Percentiles rank a stretch among this genome's conserved stretches.
These are phyloP conservation scores for Eubucco bourcierii DNA, from an alignment of 2,113 vertebrate genomes.

Conservation along the genomic window DNA sequence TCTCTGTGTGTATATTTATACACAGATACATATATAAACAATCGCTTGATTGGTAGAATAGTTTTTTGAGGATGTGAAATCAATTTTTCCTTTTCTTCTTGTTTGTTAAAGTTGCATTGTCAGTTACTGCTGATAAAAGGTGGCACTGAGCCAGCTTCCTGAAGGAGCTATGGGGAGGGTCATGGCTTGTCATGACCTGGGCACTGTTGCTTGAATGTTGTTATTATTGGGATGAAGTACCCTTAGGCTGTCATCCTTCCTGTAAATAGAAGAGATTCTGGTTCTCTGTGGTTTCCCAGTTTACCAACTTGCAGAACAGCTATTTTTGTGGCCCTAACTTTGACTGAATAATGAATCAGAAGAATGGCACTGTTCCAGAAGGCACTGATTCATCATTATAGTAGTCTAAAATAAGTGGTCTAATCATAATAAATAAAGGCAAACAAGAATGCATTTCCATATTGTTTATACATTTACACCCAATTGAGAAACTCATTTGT, in stretches of 20 bases:
- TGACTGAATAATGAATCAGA: constrained; percentile 37
- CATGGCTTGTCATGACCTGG: constrained; percentile 86
- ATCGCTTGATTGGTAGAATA: neutral
- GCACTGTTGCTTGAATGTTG: constrained; percentile 87
- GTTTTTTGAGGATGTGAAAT: constrained; percentile 52
- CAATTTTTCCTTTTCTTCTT: constrained; percentile 49
- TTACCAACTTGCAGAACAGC: constrained; percentile 65
- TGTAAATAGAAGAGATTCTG: constrained; percentile 67
- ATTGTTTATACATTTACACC: neutral
- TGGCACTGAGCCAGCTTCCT: constrained; percentile 84
- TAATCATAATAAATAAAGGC: constrained; percentile 22
- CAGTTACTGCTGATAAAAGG: constrained; percentile 69
- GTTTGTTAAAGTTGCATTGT: constrained; percentile 66
- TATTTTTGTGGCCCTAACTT: constrained; percentile 40
- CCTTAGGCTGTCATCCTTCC: constrained; percentile 83
- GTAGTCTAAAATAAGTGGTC: neutral
- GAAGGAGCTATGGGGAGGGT: constrained; percentile 80
- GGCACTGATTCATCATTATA: constrained; percentile 5
- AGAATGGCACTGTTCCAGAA: neutral
- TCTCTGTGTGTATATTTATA: neutral
- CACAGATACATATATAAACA: neutral
- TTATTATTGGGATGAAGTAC: constrained; percentile 88
- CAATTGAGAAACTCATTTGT: neutral
- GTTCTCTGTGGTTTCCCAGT: constrained; percentile 60
- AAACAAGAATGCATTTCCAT: neutral